Evolutionary conservation across 2,888 invertebrate species (phyloP).

Genomic region (Altica lythri): DNA sequence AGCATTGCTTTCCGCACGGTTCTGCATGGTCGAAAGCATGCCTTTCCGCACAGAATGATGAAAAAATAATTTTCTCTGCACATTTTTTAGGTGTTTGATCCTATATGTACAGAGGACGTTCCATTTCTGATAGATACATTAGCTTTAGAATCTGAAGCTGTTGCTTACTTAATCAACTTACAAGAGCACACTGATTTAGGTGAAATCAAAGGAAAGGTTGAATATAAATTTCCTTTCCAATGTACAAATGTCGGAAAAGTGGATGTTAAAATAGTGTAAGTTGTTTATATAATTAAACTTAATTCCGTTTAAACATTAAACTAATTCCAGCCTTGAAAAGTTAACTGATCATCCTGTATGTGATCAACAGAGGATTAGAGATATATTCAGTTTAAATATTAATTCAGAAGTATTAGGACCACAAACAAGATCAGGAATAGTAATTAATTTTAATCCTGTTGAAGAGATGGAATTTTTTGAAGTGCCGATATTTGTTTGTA

Average conservation of each 20-base stretch:
- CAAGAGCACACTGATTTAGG: conserved; percentile 59
- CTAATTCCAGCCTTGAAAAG: conserved; percentile 37
- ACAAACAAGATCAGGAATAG: conserved; percentile 36
- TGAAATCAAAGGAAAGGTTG: conserved; percentile 63
- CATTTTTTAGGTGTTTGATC: conserved; percentile 29
- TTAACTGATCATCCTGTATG: not conserved
- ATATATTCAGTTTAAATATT: not conserved
- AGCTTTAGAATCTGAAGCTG: conserved; percentile 60
- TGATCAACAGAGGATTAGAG: not conserved
- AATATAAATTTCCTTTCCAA: conserved; percentile 57
- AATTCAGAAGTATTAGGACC: conserved; percentile 29
- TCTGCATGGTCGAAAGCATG: too few species aligned
- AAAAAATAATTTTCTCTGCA: not conserved
- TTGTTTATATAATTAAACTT: conserved; percentile 1
- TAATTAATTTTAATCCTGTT: conserved; percentile 42
- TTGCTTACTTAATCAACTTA: conserved; percentile 63
- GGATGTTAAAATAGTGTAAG: conserved; percentile 35
- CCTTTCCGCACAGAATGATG: too few species aligned
- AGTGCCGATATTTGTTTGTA: conserved; percentile 47
- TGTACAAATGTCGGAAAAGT: conserved; percentile 65
- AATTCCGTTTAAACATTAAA: not conserved
- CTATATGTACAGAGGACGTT: conserved; percentile 17
- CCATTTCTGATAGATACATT: conserved; percentile 35
- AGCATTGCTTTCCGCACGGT: too few species aligned
- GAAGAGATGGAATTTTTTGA: conserved; percentile 43